Base-by-base conservation (phyloP, 2,113 vertebrate genomes). In the Rynchops niger region DNA sequence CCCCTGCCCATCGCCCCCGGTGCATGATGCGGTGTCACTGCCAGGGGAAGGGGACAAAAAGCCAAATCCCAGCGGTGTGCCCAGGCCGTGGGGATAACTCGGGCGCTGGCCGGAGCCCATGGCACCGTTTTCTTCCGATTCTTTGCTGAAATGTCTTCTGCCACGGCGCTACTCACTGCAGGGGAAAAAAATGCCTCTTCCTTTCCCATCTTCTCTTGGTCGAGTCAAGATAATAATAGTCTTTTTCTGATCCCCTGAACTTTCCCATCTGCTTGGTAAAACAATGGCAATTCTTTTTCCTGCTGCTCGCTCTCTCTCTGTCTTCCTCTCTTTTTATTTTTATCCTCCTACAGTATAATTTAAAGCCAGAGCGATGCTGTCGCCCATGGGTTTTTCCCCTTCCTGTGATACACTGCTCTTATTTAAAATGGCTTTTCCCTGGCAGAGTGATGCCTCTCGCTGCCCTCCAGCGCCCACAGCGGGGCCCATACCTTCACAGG, bases 191-290 rank as follows among this genome's bases (percentile, higher is more conserved):
- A 88, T 62, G 88, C 82, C 84, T 98, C 96, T 98, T 97, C 91
- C 94, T 98, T 97, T 97, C 95, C 96, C 82, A 92, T 98, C 97
- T 97, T 97, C 96, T 97, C 95, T 92, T 52, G 82, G 97, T 92
- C 20, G 82, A 98, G 97, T 96, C 97, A 97, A 97, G 98, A 98
- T 98, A 98, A 98, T 98, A 97, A 98, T 98, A 97, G 98, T 98
- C 98, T 98, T 98, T 98, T 98, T 97, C 97, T 98, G 98, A 98
- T 98, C 98, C 97, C 96, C 97, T 98, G 98, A 98, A 98, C 98
- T 98, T 98, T 98, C 98, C 98, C 98, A 98, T 98, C 98, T 98
- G 98, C 98, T 98, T 98, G 97, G 98, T 98, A 98, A 98, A 98
- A 98, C 98, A 98, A 98, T 98, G 98, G 98, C 98, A 98, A 98